Percentiles rank a stretch among this genome's conserved stretches.
phyloP scores from a whole-genome alignment of 2,797 vertebrate genomes.

The Acrossocheilus fasciatus region DNA sequence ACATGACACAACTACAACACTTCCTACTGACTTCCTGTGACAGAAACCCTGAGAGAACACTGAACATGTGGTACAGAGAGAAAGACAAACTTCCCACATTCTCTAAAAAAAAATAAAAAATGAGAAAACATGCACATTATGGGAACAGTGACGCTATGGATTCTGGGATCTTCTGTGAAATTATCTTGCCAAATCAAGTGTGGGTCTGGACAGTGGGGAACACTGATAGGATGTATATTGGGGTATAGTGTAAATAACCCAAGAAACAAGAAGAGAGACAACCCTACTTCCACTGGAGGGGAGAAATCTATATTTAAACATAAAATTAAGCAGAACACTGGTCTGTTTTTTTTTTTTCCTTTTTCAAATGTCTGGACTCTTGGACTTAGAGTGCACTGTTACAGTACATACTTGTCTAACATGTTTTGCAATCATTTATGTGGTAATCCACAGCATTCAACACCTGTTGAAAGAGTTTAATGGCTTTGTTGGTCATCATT shows the following conservation, averaged over 20 bases:
- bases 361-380: not conserved
- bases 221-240: no score
- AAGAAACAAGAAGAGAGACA: not conserved
- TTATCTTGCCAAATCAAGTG: not conserved
- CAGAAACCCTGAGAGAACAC: slow-evolving; percentile 4
- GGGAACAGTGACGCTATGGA: not conserved
- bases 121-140: not conserved
- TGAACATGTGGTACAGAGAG: slow-evolving; percentile 6
- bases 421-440: not conserved
- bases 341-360: not conserved
- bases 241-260: not conserved
- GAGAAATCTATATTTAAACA: not conserved
- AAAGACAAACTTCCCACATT: not conserved
- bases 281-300: not conserved
- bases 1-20: slow-evolving; percentile 13
- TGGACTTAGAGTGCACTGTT: not conserved
- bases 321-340: not conserved
- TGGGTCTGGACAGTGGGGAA: not conserved
- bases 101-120: not conserved
- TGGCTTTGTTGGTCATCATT: not conserved
- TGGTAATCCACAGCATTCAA: not conserved
- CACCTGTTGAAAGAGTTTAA: not conserved
- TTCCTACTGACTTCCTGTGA: slow-evolving; percentile 8
- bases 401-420: not conserved
- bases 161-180: not conserved